These are phyloP conservation scores for Tethea ocularis DNA, from an alignment of 2,888 invertebrate species.

Conservation along the genomic window DNA sequence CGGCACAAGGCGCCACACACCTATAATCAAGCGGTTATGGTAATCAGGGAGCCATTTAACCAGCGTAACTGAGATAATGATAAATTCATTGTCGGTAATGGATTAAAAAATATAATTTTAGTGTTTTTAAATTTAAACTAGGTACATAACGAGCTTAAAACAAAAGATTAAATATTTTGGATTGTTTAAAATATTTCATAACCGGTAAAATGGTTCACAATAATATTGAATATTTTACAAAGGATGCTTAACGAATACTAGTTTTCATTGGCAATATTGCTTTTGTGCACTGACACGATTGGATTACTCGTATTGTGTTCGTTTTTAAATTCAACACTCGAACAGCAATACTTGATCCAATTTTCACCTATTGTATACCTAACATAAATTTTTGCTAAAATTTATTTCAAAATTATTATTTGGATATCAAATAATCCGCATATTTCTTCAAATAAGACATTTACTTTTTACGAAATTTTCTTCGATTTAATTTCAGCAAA, in stretches of 20 bases:
- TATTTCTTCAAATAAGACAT: slow-evolving; percentile 9
- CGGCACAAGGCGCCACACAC: too few species aligned
- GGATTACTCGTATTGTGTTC: slow-evolving; percentile 64
- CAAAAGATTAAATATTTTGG: neutral
- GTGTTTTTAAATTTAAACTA: too few species aligned
- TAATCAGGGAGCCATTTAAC: too few species aligned
- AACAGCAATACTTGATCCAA: slow-evolving; percentile 49
- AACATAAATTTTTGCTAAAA: neutral
- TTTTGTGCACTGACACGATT: slow-evolving; percentile 70
- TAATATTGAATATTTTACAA: slow-evolving; percentile 57
- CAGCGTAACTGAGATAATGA: too few species aligned
- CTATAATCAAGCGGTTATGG: too few species aligned
- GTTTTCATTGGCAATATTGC: slow-evolving; percentile 73
- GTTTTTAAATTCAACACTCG: slow-evolving; percentile 52
- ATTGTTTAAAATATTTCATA: slow-evolving; percentile 3
- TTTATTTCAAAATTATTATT: neutral
- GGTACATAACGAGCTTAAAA: too few species aligned
- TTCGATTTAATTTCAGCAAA: too few species aligned
- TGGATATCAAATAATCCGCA: slow-evolving; percentile 13
- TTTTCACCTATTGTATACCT: slow-evolving; percentile 27
- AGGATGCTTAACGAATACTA: slow-evolving; percentile 70
- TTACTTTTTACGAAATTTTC: too few species aligned
- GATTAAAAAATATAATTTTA: too few species aligned
- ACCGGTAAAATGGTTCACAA: slow-evolving; percentile 5
- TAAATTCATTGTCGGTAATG: too few species aligned